Evolutionary conservation across 2,113 vertebrate species (phyloP).

Genomic region (Budorcas taxicolor): DNA sequence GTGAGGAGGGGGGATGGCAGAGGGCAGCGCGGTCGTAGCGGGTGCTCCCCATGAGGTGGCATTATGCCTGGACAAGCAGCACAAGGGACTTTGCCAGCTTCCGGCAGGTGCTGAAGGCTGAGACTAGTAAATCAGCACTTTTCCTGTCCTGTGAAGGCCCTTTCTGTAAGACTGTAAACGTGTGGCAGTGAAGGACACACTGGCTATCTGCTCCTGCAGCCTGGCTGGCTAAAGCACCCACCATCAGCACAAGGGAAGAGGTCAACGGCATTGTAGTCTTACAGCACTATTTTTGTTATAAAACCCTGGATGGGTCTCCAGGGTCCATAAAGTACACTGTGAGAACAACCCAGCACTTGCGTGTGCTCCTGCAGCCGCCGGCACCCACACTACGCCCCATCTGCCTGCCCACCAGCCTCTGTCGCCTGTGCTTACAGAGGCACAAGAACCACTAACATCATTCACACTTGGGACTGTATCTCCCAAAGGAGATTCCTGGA

Average conservation of each 20-base stretch:
- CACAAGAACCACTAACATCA: neutral
- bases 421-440: neutral
- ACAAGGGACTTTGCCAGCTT: neutral
- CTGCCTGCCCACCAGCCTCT: neutral
- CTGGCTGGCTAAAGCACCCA: neutral
- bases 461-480: neutral
- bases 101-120: neutral
- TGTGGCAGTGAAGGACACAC: neutral
- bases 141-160: neutral
- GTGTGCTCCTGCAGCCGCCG: fast-evolving
- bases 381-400: no score
- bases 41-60: neutral
- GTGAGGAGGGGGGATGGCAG: neutral
- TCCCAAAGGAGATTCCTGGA: neutral
- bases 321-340: neutral
- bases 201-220: neutral
- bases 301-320: neutral
- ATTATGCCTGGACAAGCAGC: fast-evolving
- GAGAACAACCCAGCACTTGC: neutral
- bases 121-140: neutral
- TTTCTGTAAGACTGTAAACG: neutral
- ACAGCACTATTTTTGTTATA: neutral
- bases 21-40: fast-evolving
- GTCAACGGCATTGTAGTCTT: neutral
- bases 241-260: neutral